Evolutionary conservation across 1,140 invertebrate species (phyloP).

Genomic region (Cydia fagiglandana): DNA sequence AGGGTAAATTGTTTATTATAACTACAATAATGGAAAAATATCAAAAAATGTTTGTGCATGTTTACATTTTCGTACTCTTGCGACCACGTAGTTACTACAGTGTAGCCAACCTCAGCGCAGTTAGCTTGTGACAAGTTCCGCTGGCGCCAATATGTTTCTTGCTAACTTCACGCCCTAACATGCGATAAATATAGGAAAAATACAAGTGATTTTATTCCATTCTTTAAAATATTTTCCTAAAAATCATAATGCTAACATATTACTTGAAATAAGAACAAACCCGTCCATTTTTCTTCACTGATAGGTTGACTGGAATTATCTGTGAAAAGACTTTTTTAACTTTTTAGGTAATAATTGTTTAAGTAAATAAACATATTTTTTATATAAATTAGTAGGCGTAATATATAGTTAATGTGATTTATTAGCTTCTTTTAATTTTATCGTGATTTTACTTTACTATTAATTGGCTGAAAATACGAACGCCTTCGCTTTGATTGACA

Average conservation of each 20-base stretch:
- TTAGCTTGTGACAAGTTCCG: slow-evolving; percentile 58
- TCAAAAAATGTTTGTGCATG: slow-evolving; percentile 68
- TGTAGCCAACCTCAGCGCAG: slow-evolving; percentile 56
- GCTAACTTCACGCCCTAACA: slow-evolving; percentile 47
- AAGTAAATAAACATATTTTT: too few relatives aligned
- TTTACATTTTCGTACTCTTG: slow-evolving; percentile 74
- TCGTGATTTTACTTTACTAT: background rate
- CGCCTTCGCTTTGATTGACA: background rate
- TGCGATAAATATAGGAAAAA: slow-evolving; percentile 1
- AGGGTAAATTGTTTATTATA: slow-evolving; percentile 15
- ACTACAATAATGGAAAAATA: slow-evolving; percentile 40
- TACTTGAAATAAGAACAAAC: too few relatives aligned
- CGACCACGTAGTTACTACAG: slow-evolving; percentile 76
- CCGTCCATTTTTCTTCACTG: too few relatives aligned
- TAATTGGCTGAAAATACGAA: background rate
- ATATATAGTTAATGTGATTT: background rate
- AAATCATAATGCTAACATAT: too few relatives aligned
- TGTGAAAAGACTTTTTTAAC: too few relatives aligned
- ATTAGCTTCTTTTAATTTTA: background rate
- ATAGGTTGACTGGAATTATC: too few relatives aligned
- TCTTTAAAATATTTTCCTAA: too few relatives aligned
- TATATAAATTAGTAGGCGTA: too few relatives aligned
- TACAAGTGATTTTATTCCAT: background rate
- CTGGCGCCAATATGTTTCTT: slow-evolving; percentile 66
- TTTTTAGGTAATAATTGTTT: too few relatives aligned